Conservation (phyloP, 2,113 vertebrate species). For the Clarias magur region DNA sequence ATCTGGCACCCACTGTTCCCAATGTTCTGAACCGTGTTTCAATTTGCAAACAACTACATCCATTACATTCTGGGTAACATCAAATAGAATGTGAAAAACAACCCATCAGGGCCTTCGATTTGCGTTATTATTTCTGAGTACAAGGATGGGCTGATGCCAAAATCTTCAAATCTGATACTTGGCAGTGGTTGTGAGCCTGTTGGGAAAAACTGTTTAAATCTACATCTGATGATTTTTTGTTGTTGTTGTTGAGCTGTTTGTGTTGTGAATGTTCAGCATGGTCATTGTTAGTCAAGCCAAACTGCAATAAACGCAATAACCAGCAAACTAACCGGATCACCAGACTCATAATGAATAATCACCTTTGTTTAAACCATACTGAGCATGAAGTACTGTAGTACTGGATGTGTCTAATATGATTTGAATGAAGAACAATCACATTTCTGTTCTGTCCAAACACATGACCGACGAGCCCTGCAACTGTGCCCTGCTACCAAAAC, state of each 20-base stretch:
- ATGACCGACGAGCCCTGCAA: not conserved
- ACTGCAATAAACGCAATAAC: not conserved
- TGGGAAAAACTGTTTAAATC: not conserved
- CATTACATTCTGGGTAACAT: conserved; percentile 22
- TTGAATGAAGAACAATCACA: not conserved
- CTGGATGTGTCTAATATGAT: not conserved
- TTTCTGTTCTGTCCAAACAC: not conserved
- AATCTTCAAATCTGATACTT: conserved; percentile 41
- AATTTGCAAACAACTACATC: conserved; percentile 12
- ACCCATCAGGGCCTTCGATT: conserved; percentile 10
- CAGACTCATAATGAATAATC: too few species aligned
- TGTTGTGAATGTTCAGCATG: conserved; percentile 12
- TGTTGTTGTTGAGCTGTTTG: not conserved
- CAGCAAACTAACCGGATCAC: not conserved
- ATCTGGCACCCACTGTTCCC: conserved; percentile 25
- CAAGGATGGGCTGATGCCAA: conserved; percentile 18
- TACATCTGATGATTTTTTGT: not conserved
- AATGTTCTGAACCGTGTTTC: not conserved
- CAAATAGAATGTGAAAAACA: conserved; percentile 3
- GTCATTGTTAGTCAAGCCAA: not conserved
- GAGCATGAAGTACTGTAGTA: not conserved
- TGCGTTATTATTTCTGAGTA: not conserved
- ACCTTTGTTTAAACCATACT: not conserved
- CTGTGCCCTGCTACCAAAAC: not conserved
- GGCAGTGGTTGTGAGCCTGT: conserved; percentile 7